These are phyloP conservation scores for Corythaeola cristata DNA, from an alignment of 2,113 vertebrate species.

Conservation along the genomic window DNA sequence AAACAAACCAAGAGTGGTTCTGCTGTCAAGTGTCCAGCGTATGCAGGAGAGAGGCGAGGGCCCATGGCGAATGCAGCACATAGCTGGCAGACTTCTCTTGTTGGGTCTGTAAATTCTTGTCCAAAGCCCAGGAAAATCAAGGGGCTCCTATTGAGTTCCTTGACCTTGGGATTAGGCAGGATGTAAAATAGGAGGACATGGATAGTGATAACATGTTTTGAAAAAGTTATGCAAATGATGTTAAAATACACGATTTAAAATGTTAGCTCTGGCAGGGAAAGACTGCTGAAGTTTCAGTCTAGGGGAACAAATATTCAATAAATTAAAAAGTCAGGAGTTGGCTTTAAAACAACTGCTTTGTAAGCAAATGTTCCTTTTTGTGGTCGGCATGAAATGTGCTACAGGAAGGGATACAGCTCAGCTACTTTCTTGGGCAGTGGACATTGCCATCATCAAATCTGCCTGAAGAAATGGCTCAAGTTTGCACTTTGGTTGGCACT, in stretches of 20 bases:
- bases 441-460: background rate
- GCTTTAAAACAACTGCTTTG: constrained; percentile 15
- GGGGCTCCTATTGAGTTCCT: background rate
- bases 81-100: background rate
- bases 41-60: background rate
- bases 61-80: background rate
- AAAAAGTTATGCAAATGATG: constrained; percentile 19
- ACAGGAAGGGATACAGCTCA: background rate
- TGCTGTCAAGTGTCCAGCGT: background rate
- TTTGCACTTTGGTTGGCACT: background rate
- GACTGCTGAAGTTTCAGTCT: background rate
- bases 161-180: background rate
- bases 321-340: constrained; percentile 18
- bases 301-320: constrained; percentile 8
- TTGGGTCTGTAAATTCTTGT: background rate
- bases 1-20: background rate
- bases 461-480: background rate
- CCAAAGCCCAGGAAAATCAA: constrained; percentile 2
- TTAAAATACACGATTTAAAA: background rate
- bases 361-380: constrained; percentile 40
- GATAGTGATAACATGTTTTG: background rate
- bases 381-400: background rate
- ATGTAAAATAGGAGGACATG: background rate
- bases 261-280: constrained; percentile 51
- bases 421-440: background rate